A percentile compares a stretch with the other conserved stretches of the same genome.
Evolutionary conservation across 2,113 vertebrate genomes (phyloP).

Genomic region (Circaetus cinerascens): DNA sequence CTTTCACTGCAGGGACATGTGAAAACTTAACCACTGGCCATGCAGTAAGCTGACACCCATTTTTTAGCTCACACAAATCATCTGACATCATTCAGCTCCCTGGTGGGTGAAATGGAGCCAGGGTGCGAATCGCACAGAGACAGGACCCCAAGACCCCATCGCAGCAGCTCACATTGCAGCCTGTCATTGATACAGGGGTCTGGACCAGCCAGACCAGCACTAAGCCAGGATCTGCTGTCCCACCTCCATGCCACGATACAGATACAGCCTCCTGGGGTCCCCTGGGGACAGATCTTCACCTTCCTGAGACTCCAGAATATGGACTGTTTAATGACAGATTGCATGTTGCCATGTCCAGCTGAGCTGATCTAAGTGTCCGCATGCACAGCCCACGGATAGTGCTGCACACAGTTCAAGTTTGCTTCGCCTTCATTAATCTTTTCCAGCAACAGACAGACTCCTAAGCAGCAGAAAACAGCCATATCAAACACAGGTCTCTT

Average conservation of each 20-base stretch:
- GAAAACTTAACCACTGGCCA: background rate
- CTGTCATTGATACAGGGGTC: background rate
- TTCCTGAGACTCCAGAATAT: background rate
- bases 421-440: background rate
- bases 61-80: background rate
- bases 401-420: background rate
- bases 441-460: background rate
- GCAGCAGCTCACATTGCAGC: background rate
- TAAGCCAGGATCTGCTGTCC: background rate
- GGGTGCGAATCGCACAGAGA: background rate
- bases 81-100: background rate
- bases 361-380: background rate
- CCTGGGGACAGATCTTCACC: background rate
- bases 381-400: background rate
- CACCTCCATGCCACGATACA: background rate
- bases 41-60: background rate
- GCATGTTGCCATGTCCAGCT: background rate
- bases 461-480: background rate
- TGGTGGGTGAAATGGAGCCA: background rate
- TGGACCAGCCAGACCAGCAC: background rate
- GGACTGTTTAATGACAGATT: background rate
- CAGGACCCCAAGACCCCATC: background rate
- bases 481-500: background rate
- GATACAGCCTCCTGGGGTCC: background rate
- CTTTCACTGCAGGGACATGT: background rate